Conservation (phyloP, 2,797 vertebrate genomes). For the Garrulus glandarius region DNA sequence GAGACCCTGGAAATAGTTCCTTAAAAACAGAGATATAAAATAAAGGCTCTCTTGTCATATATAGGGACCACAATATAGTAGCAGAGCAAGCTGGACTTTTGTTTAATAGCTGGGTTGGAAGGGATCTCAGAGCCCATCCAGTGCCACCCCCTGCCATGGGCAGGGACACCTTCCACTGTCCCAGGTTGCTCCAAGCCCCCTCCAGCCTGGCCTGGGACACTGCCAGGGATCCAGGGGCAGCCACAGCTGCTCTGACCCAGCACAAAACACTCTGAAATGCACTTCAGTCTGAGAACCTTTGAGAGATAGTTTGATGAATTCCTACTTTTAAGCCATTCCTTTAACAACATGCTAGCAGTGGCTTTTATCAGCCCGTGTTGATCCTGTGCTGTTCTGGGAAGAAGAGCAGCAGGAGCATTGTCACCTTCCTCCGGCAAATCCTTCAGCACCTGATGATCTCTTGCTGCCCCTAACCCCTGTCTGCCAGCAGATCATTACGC, state of each 20-base stretch:
- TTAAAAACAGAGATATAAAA: background rate
- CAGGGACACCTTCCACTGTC: background rate
- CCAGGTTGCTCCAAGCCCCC: fast-evolving
- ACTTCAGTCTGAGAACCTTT: background rate
- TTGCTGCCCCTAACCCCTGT: background rate
- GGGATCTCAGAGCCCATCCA: background rate
- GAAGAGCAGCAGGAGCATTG: background rate
- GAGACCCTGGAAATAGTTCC: fast-evolving
- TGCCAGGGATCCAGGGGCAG: background rate
- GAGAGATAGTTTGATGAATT: background rate
- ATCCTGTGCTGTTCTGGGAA: background rate
- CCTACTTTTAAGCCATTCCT: background rate
- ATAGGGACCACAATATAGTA: no score
- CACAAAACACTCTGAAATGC: background rate
- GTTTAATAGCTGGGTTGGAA: background rate
- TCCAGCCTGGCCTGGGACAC: background rate
- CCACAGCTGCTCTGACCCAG: background rate
- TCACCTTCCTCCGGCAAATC: background rate
- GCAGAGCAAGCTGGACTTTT: background rate
- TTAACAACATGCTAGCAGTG: fast-evolving
- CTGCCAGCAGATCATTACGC: background rate
- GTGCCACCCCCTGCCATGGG: no score
- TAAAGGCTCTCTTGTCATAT: background rate
- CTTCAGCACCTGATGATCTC: background rate
- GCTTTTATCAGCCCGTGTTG: background rate